A percentile compares a stretch with the other conserved stretches of the same genome.
These are phyloP conservation scores for Oscheius onirici DNA, from an alignment of 2,888 invertebrate species.

Conservation along the genomic window DNA sequence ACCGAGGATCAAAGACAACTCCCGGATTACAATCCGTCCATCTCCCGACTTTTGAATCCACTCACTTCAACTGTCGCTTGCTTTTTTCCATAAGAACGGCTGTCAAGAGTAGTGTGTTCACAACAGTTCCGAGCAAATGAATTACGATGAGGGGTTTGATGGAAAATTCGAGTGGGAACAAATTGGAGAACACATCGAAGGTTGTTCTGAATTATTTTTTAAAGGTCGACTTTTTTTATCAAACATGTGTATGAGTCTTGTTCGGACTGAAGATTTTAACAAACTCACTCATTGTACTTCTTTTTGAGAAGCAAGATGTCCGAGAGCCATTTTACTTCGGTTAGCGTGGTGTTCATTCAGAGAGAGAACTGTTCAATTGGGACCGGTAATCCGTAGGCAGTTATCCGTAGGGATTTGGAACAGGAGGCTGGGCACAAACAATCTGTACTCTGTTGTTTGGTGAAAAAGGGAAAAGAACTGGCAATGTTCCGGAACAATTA, in stretches of 20 bases:
- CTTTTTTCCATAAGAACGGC: slow-evolving; percentile 20
- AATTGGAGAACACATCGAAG: neutral
- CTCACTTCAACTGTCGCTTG: neutral
- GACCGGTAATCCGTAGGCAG: slow-evolving; percentile 22
- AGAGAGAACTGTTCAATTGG: slow-evolving; percentile 2
- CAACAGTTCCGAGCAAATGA: neutral
- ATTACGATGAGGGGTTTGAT: neutral
- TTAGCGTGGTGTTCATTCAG: neutral
- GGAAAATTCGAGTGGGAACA: neutral
- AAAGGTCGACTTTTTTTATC: neutral
- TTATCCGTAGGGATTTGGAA: slow-evolving; percentile 18
- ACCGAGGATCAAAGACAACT: no score
- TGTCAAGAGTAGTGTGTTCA: slow-evolving; percentile 5
- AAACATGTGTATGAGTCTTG: neutral
- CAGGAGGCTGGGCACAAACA: neutral
- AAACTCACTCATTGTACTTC: slow-evolving; percentile 21
- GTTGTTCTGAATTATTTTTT: neutral
- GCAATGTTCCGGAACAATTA: neutral
- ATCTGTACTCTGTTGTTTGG: neutral
- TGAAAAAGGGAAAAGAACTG: neutral
- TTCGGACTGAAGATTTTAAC: neutral
- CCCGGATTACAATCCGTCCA: no score
- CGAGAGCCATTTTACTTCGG: slow-evolving; percentile 18
- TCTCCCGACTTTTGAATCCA: no score
- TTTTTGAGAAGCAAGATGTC: slow-evolving; percentile 9